A percentile compares a stretch with the other conserved stretches of the same genome.
Conservation (phyloP, 2,797 vertebrate species). For the Lepus oiostolus region DNA sequence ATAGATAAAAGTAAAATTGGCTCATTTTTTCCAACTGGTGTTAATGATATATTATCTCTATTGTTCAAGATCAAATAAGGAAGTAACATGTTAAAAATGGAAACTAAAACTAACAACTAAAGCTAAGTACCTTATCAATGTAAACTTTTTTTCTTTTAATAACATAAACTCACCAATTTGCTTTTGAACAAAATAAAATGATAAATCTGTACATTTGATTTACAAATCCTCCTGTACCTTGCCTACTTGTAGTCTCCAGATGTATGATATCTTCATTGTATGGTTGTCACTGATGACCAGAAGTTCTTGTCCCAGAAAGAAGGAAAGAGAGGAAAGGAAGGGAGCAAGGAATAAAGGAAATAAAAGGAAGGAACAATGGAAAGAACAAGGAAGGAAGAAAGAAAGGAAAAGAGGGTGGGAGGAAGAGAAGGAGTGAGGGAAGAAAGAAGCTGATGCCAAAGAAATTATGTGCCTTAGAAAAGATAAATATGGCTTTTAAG, state of each 20-base stretch:
- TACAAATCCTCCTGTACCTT: background rate
- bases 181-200: slow-evolving; percentile 14
- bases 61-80: background rate
- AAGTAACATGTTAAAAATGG: slow-evolving; percentile 12
- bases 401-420: background rate
- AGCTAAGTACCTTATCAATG: background rate
- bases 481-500: background rate
- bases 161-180: background rate
- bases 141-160: background rate
- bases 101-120: slow-evolving; percentile 35
- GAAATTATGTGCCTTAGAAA: background rate
- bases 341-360: background rate
- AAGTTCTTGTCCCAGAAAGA: background rate
- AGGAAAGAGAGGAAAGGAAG: background rate
- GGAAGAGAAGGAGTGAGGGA: background rate
- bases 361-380: background rate
- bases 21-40: background rate
- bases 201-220: slow-evolving; percentile 7
- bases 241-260: background rate
- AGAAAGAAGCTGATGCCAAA: background rate
- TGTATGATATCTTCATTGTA: background rate
- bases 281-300: background rate
- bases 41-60: background rate
- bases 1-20: background rate
- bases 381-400: background rate